These are phyloP conservation scores for Trissolcus japonicus DNA, from an alignment of 2,888 invertebrate genomes.

Conservation along the genomic window DNA sequence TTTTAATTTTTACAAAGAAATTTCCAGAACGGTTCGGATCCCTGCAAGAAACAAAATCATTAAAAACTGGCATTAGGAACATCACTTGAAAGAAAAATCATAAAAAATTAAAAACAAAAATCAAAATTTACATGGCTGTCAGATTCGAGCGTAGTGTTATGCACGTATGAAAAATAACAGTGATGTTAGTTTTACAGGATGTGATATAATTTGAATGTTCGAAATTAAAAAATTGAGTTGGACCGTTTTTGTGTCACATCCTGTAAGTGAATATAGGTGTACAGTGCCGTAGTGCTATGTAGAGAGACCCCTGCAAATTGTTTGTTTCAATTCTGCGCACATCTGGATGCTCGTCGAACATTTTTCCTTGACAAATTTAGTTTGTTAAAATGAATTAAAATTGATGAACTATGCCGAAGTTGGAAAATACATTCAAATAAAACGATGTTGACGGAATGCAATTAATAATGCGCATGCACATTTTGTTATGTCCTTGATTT, in stretches of 20 bases:
- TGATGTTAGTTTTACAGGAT: constrained; percentile 23
- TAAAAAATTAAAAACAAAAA: too few species aligned
- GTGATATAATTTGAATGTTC: constrained; percentile 23
- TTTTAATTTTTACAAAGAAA: too few species aligned
- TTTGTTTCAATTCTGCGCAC: constrained; percentile 53
- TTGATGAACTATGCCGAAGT: not conserved
- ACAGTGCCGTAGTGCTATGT: constrained; percentile 69
- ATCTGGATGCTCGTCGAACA: constrained; percentile 36
- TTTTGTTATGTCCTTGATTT: constrained; percentile 51
- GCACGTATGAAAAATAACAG: constrained; percentile 41
- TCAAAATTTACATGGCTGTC: too few species aligned
- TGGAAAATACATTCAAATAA: not conserved
- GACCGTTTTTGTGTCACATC: constrained; percentile 27
- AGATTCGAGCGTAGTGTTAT: constrained; percentile 38
- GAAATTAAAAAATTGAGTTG: not conserved
- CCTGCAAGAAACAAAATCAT: too few species aligned
- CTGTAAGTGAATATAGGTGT: constrained; percentile 48
- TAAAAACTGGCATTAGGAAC: too few species aligned
- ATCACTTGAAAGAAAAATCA: too few species aligned
- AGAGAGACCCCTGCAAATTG: constrained; percentile 68
- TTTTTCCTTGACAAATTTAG: constrained; percentile 17
- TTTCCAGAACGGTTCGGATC: not conserved
- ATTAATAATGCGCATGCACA: constrained; percentile 48
- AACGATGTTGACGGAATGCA: constrained; percentile 33
- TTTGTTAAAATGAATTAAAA: not conserved